These are phyloP conservation scores for Parasteatoda tepidariorum DNA, from an alignment of 1,140 invertebrate genomes.

Conservation along the genomic window DNA sequence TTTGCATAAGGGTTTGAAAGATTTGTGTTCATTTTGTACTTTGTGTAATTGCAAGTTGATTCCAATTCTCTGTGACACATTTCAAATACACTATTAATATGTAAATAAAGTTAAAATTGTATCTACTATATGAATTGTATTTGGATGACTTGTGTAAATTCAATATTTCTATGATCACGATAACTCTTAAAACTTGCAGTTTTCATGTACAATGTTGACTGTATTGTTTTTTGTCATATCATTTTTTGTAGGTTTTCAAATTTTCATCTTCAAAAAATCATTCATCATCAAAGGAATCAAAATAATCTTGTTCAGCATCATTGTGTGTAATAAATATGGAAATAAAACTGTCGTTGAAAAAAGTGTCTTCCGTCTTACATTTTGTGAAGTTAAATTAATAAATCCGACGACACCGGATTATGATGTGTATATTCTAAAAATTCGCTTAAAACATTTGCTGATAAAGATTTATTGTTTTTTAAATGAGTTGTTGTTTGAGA, in stretches of 20 bases:
- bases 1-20: too few relatives aligned
- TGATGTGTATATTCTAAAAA: neutral
- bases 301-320: slow-evolving; percentile 54
- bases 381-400: too few relatives aligned
- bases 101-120: neutral
- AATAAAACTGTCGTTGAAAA: slow-evolving; percentile 49
- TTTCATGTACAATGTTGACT: slow-evolving; percentile 11
- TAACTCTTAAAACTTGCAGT: neutral
- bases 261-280: slow-evolving; percentile 54
- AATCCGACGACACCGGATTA: too few relatives aligned
- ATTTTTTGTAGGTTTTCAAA: slow-evolving; percentile 59
- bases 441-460: too few relatives aligned
- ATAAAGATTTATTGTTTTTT: too few relatives aligned
- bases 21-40: too few relatives aligned
- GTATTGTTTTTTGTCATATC: slow-evolving; percentile 57
- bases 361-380: neutral
- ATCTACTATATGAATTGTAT: neutral
- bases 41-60: too few relatives aligned
- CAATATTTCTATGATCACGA: neutral
- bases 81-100: neutral
- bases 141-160: neutral
- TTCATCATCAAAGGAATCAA: slow-evolving; percentile 57
- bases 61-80: neutral
- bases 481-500: too few relatives aligned
- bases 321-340: slow-evolving; percentile 59